These are phyloP conservation scores for Aurelia aurita complex sp. Pacific DNA, from an alignment of 30 jellyfish, hydroid and myxozoan genomes.

Conservation along the genomic window DNA sequence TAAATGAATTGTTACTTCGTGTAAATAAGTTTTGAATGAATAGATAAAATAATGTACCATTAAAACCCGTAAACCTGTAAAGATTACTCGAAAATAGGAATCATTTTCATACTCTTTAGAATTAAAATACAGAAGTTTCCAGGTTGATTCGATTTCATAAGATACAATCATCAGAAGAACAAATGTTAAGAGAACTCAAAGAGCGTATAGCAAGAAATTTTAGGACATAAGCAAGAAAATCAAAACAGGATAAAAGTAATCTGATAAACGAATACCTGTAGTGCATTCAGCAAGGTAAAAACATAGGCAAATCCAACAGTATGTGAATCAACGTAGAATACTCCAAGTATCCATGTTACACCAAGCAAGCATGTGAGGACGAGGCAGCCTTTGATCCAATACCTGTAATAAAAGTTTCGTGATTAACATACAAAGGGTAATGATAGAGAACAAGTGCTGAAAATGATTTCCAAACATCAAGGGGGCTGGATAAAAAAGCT, in stretches of 20 bases:
- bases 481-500: no score
- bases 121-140: not conserved
- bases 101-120: conserved; percentile 6
- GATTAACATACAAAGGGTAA: no score
- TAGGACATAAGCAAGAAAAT: no score
- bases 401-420: conserved; percentile 40
- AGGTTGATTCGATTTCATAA: no score
- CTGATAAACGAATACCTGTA: conserved; percentile 57
- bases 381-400: conserved; percentile 89
- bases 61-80: not conserved
- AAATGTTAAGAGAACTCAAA: no score
- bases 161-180: no score
- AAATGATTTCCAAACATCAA: no score
- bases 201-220: no score
- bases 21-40: no score
- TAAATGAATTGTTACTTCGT: no score
- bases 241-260: not conserved
- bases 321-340: conserved; percentile 67
- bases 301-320: conserved; percentile 83
- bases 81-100: not conserved
- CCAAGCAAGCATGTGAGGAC: conserved; percentile 85
- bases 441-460: no score
- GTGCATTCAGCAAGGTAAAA: conserved; percentile 82
- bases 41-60: not conserved
- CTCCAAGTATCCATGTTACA: conserved; percentile 89